Percentiles rank a stretch among this genome's conserved stretches.
Evolutionary conservation across 2,797 vertebrate genomes (phyloP).

Genomic region (Cynopterus sphinx): DNA sequence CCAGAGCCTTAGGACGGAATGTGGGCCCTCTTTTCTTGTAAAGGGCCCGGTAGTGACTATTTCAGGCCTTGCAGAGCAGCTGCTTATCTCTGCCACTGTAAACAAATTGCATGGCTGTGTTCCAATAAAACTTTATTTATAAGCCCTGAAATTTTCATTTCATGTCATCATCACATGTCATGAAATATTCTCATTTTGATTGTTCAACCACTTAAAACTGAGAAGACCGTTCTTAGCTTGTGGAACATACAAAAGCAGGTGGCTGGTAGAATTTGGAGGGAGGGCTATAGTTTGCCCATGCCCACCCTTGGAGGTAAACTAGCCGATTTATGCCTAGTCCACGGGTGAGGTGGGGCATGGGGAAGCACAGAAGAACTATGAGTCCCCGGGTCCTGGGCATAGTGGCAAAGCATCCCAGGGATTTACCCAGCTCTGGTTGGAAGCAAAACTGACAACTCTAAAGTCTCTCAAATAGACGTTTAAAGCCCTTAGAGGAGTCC

Average conservation of each 20-base stretch:
- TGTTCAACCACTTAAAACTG: not conserved
- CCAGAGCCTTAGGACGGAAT: not conserved
- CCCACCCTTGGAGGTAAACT: not conserved
- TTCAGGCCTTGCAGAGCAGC: not conserved
- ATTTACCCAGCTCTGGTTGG: not conserved
- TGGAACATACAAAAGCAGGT: not conserved
- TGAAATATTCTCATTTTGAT: conserved; percentile 40
- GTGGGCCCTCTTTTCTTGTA: not conserved
- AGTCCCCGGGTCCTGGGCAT: not conserved
- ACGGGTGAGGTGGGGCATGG: not conserved
- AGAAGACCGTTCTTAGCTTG: not conserved
- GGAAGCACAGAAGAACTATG: not conserved
- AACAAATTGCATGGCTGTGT: conserved; percentile 9
- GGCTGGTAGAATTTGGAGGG: not conserved
- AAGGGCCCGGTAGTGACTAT: not conserved
- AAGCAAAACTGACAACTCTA: not conserved
- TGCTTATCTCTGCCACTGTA: not conserved
- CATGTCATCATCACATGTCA: conserved; percentile 24
- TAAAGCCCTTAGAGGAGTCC: not conserved
- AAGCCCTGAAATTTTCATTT: conserved; percentile 34
- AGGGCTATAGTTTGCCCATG: not conserved
- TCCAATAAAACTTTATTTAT: conserved; percentile 66
- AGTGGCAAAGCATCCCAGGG: not conserved
- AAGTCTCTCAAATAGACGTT: not conserved
- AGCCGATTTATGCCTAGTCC: not conserved